Percentiles rank a stretch among this genome's conserved stretches.
These are phyloP conservation scores for Anolis carolinensis DNA, from an alignment of 2,113 vertebrate species.

Conservation along the genomic window DNA sequence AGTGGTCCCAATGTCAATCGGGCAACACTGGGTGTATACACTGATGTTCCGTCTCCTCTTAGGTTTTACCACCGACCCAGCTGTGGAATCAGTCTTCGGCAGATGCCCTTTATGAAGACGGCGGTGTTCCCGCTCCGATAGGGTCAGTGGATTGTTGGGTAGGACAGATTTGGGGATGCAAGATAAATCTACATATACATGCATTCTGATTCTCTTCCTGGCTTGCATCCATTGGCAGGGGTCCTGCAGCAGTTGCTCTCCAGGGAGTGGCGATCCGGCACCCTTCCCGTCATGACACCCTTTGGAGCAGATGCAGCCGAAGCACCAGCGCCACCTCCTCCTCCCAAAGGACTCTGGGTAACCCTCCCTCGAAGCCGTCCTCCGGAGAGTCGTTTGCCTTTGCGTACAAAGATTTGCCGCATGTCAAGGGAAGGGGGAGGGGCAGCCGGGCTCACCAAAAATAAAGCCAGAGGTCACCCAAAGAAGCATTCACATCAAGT, in stretches of 20 bases:
- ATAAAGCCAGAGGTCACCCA: conserved; percentile 26
- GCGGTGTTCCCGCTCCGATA: fast-evolving
- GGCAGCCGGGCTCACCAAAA: neutral
- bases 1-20: no score
- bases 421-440: neutral
- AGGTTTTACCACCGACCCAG: conserved; percentile 71
- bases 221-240: neutral
- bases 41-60: neutral
- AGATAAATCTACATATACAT: no score
- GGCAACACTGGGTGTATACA: neutral
- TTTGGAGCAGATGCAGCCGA: neutral
- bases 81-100: conserved; percentile 39
- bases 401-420: fast-evolving
- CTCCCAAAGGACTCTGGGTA: fast-evolving
- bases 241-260: fast-evolving
- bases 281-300: neutral
- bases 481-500: no score
- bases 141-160: neutral
- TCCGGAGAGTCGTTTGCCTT: neutral
- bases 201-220: no score
- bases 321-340: neutral
- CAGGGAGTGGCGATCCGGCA: neutral
- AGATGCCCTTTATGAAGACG: fast-evolving
- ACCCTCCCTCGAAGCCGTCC: neutral
- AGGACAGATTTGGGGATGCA: neutral